Percentiles rank a stretch among this genome's conserved stretches.
Conservation (phyloP, 2,113 vertebrate species). For the Corythornis vintsioides region DNA sequence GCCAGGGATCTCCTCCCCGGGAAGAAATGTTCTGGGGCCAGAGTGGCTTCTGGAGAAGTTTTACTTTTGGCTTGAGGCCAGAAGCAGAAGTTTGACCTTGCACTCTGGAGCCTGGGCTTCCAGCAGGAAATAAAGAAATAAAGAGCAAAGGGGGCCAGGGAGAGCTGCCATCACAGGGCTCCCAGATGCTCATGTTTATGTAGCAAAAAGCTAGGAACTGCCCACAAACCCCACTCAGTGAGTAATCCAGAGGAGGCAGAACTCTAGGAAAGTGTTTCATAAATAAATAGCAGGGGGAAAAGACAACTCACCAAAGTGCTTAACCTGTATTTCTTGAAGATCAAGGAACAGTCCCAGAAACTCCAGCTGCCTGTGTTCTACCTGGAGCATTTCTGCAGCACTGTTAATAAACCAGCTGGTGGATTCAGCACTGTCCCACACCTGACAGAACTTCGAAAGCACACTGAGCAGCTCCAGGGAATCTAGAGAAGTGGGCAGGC, state of each 20-base stretch:
- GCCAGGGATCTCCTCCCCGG: not conserved
- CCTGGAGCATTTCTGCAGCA: not conserved
- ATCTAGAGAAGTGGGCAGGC: not conserved
- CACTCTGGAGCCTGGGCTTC: not conserved
- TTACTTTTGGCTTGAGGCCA: not conserved
- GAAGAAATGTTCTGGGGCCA: not conserved
- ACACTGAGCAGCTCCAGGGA: not conserved
- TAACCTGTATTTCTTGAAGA: slow-evolving; percentile 46
- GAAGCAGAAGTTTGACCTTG: not conserved
- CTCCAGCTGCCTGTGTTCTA: not conserved
- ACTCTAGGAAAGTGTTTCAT: slow-evolving; percentile 13
- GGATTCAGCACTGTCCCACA: not conserved
- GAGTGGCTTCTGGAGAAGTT: not conserved
- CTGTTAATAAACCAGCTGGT: not conserved
- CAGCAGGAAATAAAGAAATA: not conserved
- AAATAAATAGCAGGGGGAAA: not conserved
- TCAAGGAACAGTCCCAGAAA: not conserved
- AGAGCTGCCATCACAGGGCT: not conserved
- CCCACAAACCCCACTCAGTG: not conserved
- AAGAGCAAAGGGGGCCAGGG: not conserved
- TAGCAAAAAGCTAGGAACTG: not conserved
- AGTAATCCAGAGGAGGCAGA: not conserved
- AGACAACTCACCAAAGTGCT: not conserved
- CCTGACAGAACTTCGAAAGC: not conserved
- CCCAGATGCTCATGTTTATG: rapidly evolving